Evolutionary conservation across 2,797 vertebrate genomes (phyloP).

Genomic region (Microhierax caerulescens): DNA sequence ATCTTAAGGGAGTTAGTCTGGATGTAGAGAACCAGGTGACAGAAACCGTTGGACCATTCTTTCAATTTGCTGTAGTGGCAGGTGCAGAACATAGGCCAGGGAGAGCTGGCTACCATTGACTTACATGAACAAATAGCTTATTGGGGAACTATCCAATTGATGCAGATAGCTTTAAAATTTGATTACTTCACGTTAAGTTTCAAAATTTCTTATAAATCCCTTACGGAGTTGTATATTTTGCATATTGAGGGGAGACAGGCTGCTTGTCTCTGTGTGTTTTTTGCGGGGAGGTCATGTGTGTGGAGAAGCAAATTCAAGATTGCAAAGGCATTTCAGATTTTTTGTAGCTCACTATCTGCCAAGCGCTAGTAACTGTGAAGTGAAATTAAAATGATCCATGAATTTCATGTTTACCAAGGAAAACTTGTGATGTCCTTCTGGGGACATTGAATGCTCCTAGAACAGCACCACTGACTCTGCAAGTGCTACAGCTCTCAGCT

Average conservation of each 20-base stretch:
- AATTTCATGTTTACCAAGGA: background rate
- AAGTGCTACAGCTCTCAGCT: background rate
- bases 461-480: background rate
- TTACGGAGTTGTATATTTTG: background rate
- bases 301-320: background rate
- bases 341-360: background rate
- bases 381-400: background rate
- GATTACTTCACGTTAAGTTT: background rate
- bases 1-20: background rate
- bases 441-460: background rate
- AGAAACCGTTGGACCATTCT: background rate
- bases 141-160: background rate
- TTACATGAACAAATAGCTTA: background rate
- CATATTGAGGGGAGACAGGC: background rate
- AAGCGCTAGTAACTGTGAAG: background rate
- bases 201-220: background rate
- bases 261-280: background rate
- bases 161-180: background rate
- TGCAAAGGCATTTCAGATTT: background rate
- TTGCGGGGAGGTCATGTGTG: background rate
- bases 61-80: background rate
- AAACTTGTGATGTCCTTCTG: background rate
- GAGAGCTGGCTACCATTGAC: background rate
- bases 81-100: background rate
- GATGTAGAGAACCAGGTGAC: fast-evolving